Conservation (phyloP, 2,113 vertebrate genomes). For the Riparia riparia region DNA sequence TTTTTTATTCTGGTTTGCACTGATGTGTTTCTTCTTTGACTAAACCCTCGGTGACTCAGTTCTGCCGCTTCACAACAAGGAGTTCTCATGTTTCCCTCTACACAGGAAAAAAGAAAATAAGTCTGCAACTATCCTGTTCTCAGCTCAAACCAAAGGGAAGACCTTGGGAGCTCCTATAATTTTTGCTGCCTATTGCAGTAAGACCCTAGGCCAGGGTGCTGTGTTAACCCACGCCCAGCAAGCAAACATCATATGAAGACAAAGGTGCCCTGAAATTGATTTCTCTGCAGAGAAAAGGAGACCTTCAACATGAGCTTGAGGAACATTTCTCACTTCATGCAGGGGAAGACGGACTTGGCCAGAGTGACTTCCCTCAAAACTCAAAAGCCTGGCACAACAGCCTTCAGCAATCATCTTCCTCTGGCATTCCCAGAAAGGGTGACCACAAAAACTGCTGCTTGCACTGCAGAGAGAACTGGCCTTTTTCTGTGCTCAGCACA, state of each 20-base stretch:
- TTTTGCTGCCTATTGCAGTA: fast-evolving
- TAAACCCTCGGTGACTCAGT: constrained; percentile 60
- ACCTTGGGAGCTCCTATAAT: background rate
- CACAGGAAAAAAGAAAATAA: background rate
- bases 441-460: background rate
- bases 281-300: background rate
- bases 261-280: background rate
- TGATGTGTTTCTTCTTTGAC: constrained; percentile 58
- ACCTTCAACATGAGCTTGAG: background rate
- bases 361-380: background rate
- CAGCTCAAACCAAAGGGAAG: background rate
- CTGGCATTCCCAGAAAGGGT: background rate
- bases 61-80: constrained; percentile 46
- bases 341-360: background rate
- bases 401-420: background rate
- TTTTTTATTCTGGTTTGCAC: constrained; percentile 63
- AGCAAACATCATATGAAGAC: background rate
- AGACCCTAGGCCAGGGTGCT: background rate
- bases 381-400: background rate
- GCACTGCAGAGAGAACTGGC: background rate
- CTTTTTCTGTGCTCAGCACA: background rate
- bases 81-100: constrained; percentile 52
- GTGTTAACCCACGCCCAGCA: background rate
- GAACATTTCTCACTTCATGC: background rate
- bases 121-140: background rate